Percentiles rank a stretch among this genome's conserved stretches.
These are phyloP conservation scores for Lordiphosa clarofinis DNA, from an alignment of 1,140 invertebrate genomes.

Conservation along the genomic window DNA sequence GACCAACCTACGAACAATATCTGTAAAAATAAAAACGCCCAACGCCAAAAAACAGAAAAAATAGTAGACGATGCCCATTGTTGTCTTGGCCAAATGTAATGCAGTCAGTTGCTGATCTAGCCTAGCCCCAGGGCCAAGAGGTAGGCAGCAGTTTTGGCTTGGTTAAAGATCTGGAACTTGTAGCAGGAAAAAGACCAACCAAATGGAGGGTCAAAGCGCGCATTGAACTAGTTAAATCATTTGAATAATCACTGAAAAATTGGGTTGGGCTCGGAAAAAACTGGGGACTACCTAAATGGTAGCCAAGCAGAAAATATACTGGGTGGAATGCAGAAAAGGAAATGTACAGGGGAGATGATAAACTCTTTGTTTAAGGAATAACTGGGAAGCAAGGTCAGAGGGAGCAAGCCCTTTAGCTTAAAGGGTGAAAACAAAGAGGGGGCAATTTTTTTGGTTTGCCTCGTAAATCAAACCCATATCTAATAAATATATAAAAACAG, in stretches of 20 bases:
- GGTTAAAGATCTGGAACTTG: slow-evolving; percentile 25
- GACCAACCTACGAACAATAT: slow-evolving; percentile 54
- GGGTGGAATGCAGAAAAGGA: too few species aligned
- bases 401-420: too few species aligned
- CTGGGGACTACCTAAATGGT: slow-evolving; percentile 6
- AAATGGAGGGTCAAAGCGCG: slow-evolving; percentile 31
- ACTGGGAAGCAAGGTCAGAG: too few species aligned
- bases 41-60: slow-evolving; percentile 53
- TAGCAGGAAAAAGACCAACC: slow-evolving; percentile 16
- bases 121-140: slow-evolving; percentile 9
- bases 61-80: slow-evolving; percentile 52
- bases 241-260: slow-evolving; percentile 51
- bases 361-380: too few species aligned
- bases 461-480: too few species aligned
- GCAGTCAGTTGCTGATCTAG: slow-evolving; percentile 31
- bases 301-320: neutral
- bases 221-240: slow-evolving; percentile 51
- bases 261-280: slow-evolving; percentile 23
- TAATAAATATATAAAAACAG: too few species aligned
- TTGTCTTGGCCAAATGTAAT: slow-evolving; percentile 69
- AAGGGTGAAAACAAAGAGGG: too few species aligned
- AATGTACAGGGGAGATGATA: too few species aligned
- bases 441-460: too few species aligned
- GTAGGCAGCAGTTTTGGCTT: slow-evolving; percentile 21
- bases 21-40: slow-evolving; percentile 78